phyloP scores from a whole-genome alignment of 2,888 invertebrate species.

The Rhabditoides inermis region DNA sequence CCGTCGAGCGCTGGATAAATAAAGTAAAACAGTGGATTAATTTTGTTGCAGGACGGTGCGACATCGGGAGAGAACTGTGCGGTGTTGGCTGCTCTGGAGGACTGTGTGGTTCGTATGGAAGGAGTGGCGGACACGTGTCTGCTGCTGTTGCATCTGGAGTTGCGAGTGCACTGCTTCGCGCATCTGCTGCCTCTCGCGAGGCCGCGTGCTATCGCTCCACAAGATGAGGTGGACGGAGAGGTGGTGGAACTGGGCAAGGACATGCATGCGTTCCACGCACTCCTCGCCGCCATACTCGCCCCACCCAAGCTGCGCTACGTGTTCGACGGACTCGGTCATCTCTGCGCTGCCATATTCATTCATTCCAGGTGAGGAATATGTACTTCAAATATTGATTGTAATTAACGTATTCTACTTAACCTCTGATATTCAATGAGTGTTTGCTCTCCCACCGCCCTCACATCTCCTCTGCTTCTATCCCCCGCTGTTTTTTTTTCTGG shows the following conservation, averaged over 20 bases:
- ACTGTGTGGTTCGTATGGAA: conserved; percentile 54
- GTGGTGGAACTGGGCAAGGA: conserved; percentile 72
- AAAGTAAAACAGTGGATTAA: no score
- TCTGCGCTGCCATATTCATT: conserved; percentile 72
- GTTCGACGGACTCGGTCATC: conserved; percentile 64
- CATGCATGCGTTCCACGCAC: conserved; percentile 66
- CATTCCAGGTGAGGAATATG: conserved; percentile 55
- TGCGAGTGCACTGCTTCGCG: conserved; percentile 83
- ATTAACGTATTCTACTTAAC: no score
- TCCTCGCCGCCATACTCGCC: conserved; percentile 67
- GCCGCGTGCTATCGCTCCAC: conserved; percentile 41
- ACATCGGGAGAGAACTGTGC: no score
- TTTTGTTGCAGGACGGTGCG: no score
- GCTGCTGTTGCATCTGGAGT: conserved; percentile 82
- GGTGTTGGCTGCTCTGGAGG: conserved; percentile 33
- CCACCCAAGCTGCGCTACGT: conserved; percentile 68
- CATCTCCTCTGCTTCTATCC: no score
- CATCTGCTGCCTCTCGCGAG: conserved; percentile 67
- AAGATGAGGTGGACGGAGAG: conserved; percentile 48
- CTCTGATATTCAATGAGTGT: no score
- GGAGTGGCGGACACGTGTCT: conserved; percentile 82
- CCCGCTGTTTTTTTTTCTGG: no score
- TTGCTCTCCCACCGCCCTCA: no score
- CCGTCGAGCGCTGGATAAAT: conserved; percentile 11
- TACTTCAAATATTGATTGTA: no score